phyloP scores from a whole-genome alignment of 2,888 invertebrate genomes.

The Chironomus tentans region DNA sequence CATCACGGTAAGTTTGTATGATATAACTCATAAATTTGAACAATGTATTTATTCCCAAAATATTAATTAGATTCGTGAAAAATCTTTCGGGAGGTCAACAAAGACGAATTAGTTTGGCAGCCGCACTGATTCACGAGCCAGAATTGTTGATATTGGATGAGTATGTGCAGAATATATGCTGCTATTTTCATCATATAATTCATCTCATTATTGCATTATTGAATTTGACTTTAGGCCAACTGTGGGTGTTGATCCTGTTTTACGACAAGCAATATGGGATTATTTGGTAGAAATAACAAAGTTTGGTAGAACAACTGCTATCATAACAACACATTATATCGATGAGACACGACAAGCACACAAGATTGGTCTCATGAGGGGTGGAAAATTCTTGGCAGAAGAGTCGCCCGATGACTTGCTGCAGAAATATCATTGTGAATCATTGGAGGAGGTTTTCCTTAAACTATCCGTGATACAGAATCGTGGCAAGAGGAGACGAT shows the following conservation, averaged over 20 bases:
- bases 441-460: conserved; percentile 71
- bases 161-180: conserved; percentile 2
- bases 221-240: not conserved
- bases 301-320: conserved; percentile 66
- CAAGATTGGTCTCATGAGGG: conserved; percentile 72
- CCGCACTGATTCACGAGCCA: conserved; percentile 79
- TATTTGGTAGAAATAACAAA: conserved; percentile 70
- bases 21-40: too few species aligned
- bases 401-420: conserved; percentile 66
- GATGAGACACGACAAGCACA: conserved; percentile 79
- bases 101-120: conserved; percentile 78
- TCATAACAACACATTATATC: conserved; percentile 81
- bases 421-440: conserved; percentile 59
- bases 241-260: conserved; percentile 1
- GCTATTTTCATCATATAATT: not conserved
- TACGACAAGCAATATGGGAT: conserved; percentile 59
- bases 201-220: too few species aligned
- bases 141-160: conserved; percentile 86
- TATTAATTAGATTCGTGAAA: conserved; percentile 52
- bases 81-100: conserved; percentile 84
- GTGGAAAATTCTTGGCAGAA: conserved; percentile 76
- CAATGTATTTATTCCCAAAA: conserved; percentile 5
- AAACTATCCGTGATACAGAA: conserved; percentile 74
- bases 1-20: conserved; percentile 31
- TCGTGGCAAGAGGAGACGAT: conserved; percentile 67